These are phyloP conservation scores for Agapornis roseicollis DNA, from an alignment of 2,113 vertebrate genomes.

Conservation along the genomic window DNA sequence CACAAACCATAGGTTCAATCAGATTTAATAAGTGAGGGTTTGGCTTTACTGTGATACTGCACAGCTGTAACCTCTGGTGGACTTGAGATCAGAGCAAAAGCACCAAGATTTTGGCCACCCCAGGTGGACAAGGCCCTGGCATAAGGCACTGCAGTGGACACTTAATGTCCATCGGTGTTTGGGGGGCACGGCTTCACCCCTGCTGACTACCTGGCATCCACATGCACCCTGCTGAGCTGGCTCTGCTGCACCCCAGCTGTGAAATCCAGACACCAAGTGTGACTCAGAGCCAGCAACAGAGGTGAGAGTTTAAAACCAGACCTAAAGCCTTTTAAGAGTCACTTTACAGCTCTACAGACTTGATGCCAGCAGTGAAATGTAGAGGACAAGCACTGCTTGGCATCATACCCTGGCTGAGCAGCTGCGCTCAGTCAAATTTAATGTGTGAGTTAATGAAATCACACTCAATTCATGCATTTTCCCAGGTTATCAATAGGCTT, in stretches of 20 bases:
- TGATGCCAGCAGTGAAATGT: accelerated
- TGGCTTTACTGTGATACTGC: background rate
- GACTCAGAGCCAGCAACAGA: background rate
- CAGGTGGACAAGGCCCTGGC: accelerated
- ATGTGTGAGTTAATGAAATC: background rate
- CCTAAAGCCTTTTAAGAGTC: background rate
- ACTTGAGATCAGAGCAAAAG: background rate
- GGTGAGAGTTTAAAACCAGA: background rate
- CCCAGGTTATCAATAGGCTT: background rate
- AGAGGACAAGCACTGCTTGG: accelerated
- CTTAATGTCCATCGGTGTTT: accelerated
- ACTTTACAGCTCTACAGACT: background rate
- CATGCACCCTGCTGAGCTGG: background rate
- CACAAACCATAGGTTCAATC: background rate
- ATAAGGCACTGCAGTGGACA: background rate
- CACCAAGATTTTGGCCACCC: accelerated
- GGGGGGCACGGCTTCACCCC: background rate
- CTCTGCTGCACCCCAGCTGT: background rate
- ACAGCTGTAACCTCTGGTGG: background rate
- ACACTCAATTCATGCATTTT: background rate
- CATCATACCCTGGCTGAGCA: background rate
- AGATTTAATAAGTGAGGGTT: background rate
- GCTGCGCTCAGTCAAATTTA: background rate
- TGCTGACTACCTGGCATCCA: background rate
- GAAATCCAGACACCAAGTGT: accelerated